Evolutionary conservation across 2,797 vertebrate genomes (phyloP), one percentile per base, ranked within the genome.

Genomic region (Holocentrus rufus): DNA sequence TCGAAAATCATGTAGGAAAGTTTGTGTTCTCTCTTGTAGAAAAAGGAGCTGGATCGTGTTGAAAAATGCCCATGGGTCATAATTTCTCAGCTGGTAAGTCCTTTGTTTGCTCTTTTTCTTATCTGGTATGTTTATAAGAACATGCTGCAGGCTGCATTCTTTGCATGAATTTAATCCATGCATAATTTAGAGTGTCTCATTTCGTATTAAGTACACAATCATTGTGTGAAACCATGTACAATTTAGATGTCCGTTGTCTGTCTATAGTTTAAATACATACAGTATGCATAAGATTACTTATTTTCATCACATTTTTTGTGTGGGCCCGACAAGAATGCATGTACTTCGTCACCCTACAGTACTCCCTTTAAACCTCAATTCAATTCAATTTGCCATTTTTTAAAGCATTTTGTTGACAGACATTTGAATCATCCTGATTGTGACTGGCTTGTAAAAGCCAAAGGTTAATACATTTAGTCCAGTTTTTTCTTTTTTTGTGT

Each of bases 71-170:
- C 25, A 22, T 34, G 9, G 62, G 52, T 66, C 68, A 74, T 66
- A 56, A 67, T 64, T 80, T 78, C 27, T 76, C 76, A 60, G 59
- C 70, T 59, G 90, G 91, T 92, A 79, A 92, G 91, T 87, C 60
- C 3, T 68, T 66, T 71, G 10, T 68, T 66, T 71, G 10, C 20
- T 65, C 17, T 5, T 54, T 70, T 82, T 44, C 57, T 1, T 31
- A 8, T 63, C 57, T 46, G 15, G 23, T 36, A 20, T 7, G 42
- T 62, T 36, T 59, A 23, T 42, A 60, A 17, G 49, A 77, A 55
- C 61, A 68, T n/a, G 34, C n/a, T 49, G 36, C 71, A 13, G 3
- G 42, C 36, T n/a, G 9, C 31, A 44, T 10, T 56, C 25, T 58
- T 22, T 80, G 50, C 39, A 64, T 71, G 69, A 60, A 42, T 47